phyloP scores from a whole-genome alignment of 2,113 vertebrate genomes.

The Rhombomys opimus region DNA sequence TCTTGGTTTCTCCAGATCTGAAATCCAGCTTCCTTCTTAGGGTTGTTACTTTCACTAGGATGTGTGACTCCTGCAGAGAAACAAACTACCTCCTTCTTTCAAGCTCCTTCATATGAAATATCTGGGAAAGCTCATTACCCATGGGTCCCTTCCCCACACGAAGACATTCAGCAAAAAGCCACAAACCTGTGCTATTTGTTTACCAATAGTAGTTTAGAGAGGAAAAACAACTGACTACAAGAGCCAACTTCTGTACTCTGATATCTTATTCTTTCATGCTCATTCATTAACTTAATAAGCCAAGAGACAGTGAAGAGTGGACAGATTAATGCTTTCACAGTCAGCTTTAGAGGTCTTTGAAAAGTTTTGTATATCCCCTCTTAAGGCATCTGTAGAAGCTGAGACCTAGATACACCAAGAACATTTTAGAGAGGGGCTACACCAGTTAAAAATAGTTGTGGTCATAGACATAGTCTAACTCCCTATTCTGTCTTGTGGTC shows the following conservation, averaged over 20 bases:
- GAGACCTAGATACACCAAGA: background rate
- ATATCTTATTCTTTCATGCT: background rate
- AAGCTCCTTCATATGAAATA: background rate
- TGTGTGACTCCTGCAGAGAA: background rate
- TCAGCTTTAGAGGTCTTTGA: background rate
- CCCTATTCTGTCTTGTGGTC: background rate
- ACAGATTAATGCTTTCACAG: background rate
- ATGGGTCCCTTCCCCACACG: background rate
- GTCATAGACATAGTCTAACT: background rate
- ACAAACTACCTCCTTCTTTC: background rate
- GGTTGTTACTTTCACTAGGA: background rate
- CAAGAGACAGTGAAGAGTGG: background rate
- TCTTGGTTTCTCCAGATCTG: background rate
- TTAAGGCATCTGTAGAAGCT: background rate
- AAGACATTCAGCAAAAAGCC: background rate
- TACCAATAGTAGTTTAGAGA: background rate
- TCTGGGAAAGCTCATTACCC: background rate
- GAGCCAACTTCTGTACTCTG: background rate
- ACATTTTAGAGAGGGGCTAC: background rate
- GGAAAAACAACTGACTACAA: background rate
- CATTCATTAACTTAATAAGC: slow-evolving; percentile 38
- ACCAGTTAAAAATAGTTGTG: background rate
- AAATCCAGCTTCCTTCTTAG: fast-evolving
- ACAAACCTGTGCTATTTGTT: slow-evolving; percentile 21
- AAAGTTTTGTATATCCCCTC: background rate